Conservation (phyloP, 2,797 vertebrate species). For the Molossus molossus region DNA sequence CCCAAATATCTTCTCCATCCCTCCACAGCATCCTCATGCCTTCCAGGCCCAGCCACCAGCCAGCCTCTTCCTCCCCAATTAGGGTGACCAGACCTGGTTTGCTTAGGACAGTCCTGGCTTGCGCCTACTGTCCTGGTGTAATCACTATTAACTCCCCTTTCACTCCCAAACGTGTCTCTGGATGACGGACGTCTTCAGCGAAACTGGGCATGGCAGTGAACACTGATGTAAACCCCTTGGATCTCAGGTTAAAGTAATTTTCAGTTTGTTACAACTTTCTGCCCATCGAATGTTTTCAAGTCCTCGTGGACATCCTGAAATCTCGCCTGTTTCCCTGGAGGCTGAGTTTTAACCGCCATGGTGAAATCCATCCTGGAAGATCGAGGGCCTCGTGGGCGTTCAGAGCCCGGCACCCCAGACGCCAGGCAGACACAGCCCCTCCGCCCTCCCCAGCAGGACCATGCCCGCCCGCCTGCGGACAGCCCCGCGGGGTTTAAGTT, state of each 20-base stretch:
- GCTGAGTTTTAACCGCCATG: background rate
- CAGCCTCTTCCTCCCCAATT: background rate
- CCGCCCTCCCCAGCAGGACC: too few relatives aligned
- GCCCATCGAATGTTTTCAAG: background rate
- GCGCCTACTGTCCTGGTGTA: background rate
- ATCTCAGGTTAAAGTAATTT: constrained; percentile 56
- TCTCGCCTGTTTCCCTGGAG: background rate
- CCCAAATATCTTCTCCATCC: background rate
- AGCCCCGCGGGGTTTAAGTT: background rate
- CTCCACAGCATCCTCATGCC: background rate
- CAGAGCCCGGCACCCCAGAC: background rate
- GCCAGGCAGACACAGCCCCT: background rate
- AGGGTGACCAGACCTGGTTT: background rate
- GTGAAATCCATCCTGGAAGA: background rate
- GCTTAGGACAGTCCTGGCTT: background rate
- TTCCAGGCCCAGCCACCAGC: background rate
- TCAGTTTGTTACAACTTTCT: background rate
- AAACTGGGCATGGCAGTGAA: background rate
- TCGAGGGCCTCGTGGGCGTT: background rate
- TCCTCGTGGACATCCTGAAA: background rate
- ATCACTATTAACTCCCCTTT: background rate
- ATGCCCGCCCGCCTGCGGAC: background rate
- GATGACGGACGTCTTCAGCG: background rate
- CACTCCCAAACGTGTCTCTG: background rate
- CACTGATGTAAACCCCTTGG: background rate